Base-by-base conservation (phyloP, 92 coral and sea anemone species). In the Zoanthus gigantus region DNA sequence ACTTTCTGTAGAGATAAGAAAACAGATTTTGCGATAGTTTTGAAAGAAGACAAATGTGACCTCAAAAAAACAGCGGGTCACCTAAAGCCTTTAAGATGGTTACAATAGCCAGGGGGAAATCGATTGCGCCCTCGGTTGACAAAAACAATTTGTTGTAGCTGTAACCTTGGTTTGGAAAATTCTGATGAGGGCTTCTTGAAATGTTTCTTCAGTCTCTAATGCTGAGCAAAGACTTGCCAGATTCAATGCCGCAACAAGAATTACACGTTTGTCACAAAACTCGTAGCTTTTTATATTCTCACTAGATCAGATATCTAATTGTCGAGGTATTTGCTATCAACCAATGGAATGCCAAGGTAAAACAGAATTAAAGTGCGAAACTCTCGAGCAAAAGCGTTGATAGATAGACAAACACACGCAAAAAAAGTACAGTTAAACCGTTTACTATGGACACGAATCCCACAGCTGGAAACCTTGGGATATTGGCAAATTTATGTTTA, bases 281-380 rank as follows among this genome's bases (percentile, higher is more conserved):
- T 28, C 53, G 15, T 72, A 29, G 85, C 85, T 81, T 45, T 69
- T 30, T 65, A 81, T 81, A 81, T 68, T 81, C 83, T 67, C 85
- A 66, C 60, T 46, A 47, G 71, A 71, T 63, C 71, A 71, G 44
- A n/a, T 66, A 67, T 67, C 85, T 81, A 81, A 81, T 81, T 68
- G 60, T 42, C 63, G 60, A 68, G 74, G 66, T 28, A 67, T 63
- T 81, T 68, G 47, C 30, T 50, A 66, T 66, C 45, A 46, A 42
- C 85, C 85, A 81, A 81, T 81, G 63, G 44, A 81, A 65, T 66
- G 9, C 18, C 75, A 81, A 66, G 32, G 61, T 65, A 66, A 31
- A 46, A 60, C 74, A 60, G 46, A 81, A 50, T 30, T 11, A 46
- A 63, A 23, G 85, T 80, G 85, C 73, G 85, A 65, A 80, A 65